Evolutionary conservation across 2,797 vertebrate species (phyloP).

Genomic region (Okamejei kenojei): DNA sequence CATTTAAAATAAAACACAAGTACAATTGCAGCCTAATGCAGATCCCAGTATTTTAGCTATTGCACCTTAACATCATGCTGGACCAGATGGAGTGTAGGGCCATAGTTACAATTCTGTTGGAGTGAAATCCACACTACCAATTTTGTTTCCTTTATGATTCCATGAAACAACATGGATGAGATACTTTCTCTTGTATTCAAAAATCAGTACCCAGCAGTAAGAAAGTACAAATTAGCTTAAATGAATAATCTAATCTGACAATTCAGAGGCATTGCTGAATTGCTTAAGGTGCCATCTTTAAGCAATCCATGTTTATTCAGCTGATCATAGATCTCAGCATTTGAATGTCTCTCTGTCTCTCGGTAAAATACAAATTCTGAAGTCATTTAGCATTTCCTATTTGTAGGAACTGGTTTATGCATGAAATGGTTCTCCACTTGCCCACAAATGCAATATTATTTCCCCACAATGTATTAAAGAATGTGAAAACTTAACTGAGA

Average conservation of each 20-base stretch:
- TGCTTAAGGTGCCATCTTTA: not conserved
- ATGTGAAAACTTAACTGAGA: too few relatives aligned
- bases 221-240: not conserved
- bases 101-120: not conserved
- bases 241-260: not conserved
- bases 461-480: too few relatives aligned
- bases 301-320: not conserved
- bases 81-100: not conserved
- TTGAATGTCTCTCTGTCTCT: too few relatives aligned
- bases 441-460: not conserved
- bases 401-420: not conserved
- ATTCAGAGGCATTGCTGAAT: not conserved
- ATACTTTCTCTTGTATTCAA: not conserved
- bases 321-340: not conserved
- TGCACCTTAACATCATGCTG: not conserved
- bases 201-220: not conserved
- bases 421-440: not conserved
- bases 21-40: not conserved
- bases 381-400: not conserved
- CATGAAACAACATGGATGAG: not conserved
- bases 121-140: not conserved
- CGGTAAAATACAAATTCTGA: not conserved
- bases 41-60: not conserved
- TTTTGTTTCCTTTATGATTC: too few relatives aligned
- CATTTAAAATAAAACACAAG: not conserved